Percentiles rank a stretch among this genome's conserved stretches.
These are phyloP conservation scores for Meloe dianella DNA, from an alignment of 2,888 invertebrate genomes.

Conservation along the genomic window DNA sequence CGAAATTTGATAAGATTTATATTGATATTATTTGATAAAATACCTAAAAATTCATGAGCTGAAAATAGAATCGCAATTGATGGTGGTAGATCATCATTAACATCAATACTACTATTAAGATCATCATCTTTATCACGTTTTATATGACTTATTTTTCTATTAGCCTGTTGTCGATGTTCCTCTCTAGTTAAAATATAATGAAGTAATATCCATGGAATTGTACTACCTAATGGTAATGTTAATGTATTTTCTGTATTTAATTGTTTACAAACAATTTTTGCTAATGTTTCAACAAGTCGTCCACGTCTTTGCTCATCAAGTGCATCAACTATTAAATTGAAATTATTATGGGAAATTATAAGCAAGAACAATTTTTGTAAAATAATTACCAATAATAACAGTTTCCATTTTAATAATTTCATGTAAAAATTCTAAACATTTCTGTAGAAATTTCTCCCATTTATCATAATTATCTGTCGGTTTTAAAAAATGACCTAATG, in stretches of 20 bases:
- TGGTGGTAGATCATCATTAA: conserved; percentile 68
- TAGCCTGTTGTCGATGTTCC: conserved; percentile 71
- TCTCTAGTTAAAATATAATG: conserved; percentile 79
- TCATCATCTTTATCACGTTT: conserved; percentile 45
- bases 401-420: conserved; percentile 64
- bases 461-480: conserved; percentile 56
- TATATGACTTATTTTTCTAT: conserved; percentile 54
- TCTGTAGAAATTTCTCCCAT: conserved; percentile 57
- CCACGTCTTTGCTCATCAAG: conserved; percentile 67
- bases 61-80: conserved; percentile 80
- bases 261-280: conserved; percentile 78
- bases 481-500: conserved; percentile 64
- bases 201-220: conserved; percentile 83
- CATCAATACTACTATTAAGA: conserved; percentile 54
- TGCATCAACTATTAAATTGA: conserved; percentile 49
- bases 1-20: neutral
- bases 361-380: conserved; percentile 5
- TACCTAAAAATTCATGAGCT: conserved; percentile 84
- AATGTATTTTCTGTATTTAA: conserved; percentile 72
- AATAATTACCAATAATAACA: conserved; percentile 60
- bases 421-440: conserved; percentile 59
- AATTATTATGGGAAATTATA: conserved; percentile 14
- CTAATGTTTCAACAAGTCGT: conserved; percentile 75
- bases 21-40: conserved; percentile 13
- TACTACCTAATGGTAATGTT: conserved; percentile 72